Evolutionary conservation across 2,888 invertebrate genomes (phyloP).

Genomic region (Rutpela maculata): DNA sequence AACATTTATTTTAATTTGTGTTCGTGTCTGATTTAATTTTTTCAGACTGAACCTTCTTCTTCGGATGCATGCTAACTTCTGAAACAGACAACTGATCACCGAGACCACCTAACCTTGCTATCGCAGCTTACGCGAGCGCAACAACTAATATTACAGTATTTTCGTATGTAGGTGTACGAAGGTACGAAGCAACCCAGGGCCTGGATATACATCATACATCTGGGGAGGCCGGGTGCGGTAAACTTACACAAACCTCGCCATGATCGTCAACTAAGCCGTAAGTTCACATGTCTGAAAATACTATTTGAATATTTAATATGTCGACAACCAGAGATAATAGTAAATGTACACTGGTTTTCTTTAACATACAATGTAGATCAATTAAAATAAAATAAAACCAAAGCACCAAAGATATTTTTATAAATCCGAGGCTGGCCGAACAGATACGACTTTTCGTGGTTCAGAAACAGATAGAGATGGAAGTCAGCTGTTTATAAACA

Average conservation of each 20-base stretch:
- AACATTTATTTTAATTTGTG: constrained; percentile 28
- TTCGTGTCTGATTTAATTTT: constrained; percentile 17
- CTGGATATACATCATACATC: constrained; percentile 41
- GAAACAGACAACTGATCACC: constrained; percentile 22
- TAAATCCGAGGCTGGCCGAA: constrained; percentile 8
- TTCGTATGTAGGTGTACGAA: constrained; percentile 24
- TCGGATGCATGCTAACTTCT: constrained; percentile 20
- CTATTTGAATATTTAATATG: not conserved
- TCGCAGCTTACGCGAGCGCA: constrained; percentile 9
- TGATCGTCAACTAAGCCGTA: not conserved
- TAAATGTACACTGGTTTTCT: not conserved
- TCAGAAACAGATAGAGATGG: constrained; percentile 45
- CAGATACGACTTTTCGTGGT: constrained; percentile 17
- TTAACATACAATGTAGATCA: not conserved
- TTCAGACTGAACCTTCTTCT: constrained; percentile 19
- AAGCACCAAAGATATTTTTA: constrained; percentile 2
- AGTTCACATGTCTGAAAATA: not conserved
- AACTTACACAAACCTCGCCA: constrained; percentile 7
- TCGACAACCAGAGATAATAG: not conserved
- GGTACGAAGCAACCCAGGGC: constrained; percentile 17
- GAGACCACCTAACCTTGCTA: constrained; percentile 19
- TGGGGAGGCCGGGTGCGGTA: constrained; percentile 52
- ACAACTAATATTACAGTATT: constrained; percentile 36
- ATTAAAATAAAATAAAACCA: constrained; percentile 12
- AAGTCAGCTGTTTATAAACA: constrained; percentile 56